Evolutionary conservation across 1,140 invertebrate species (phyloP).

Genomic region (Centruroides sculpturatus): DNA sequence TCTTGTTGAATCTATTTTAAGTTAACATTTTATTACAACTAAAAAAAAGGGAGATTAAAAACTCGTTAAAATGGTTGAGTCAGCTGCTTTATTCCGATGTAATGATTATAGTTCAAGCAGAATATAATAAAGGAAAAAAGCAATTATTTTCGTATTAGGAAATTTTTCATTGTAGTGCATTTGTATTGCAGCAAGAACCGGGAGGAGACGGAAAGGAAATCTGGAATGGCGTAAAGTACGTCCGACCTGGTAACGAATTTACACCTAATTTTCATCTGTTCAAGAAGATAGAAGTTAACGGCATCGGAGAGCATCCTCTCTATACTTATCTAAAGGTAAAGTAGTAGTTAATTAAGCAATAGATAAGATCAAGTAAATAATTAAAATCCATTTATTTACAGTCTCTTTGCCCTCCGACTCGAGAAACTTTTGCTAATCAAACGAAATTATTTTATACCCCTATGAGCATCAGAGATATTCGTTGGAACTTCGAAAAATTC

Average conservation of each 20-base stretch:
- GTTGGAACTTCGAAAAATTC: slow-evolving; percentile 48
- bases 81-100: too few relatives aligned
- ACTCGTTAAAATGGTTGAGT: too few relatives aligned
- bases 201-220: slow-evolving; percentile 36
- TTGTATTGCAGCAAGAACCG: slow-evolving; percentile 34
- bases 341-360: too few relatives aligned
- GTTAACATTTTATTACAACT: too few relatives aligned
- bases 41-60: too few relatives aligned
- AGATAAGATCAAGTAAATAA: too few relatives aligned
- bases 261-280: slow-evolving; percentile 36
- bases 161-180: too few relatives aligned
- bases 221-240: slow-evolving; percentile 36
- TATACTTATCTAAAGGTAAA: slow-evolving; percentile 35
- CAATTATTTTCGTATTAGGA: too few relatives aligned
- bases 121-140: too few relatives aligned
- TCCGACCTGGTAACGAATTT: slow-evolving; percentile 41
- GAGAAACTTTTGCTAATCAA: slow-evolving; percentile 25
- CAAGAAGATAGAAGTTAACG: slow-evolving; percentile 42
- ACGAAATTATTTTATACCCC: slow-evolving; percentile 31
- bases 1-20: too few relatives aligned
- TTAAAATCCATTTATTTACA: too few relatives aligned
- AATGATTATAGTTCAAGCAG: too few relatives aligned
- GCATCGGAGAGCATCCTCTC: slow-evolving; percentile 36
- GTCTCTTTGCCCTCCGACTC: slow-evolving; percentile 22
- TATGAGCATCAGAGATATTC: slow-evolving; percentile 33